These are phyloP conservation scores for Yponomeuta cagnagella DNA, from an alignment of 2,888 invertebrate species.

Conservation along the genomic window DNA sequence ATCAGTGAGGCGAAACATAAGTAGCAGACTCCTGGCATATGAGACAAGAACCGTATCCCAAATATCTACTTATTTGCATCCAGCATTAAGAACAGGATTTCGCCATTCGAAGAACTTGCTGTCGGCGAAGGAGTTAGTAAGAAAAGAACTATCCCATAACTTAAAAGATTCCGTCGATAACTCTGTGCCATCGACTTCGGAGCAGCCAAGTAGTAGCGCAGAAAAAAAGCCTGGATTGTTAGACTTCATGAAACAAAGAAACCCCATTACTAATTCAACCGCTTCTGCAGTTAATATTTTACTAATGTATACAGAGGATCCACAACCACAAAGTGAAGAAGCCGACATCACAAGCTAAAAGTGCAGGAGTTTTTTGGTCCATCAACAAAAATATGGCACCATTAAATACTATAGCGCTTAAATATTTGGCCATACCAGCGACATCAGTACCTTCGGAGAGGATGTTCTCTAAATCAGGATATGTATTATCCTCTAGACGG, in stretches of 20 bases:
- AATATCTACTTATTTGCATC: conserved; percentile 21
- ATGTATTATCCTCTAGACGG: conserved; percentile 15
- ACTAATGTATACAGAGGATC: neutral
- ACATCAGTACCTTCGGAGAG: conserved; percentile 22
- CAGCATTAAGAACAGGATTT: conserved; percentile 20
- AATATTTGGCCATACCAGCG: conserved; percentile 20
- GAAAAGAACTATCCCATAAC: no score
- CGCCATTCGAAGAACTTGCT: neutral
- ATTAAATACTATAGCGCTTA: conserved; percentile 12
- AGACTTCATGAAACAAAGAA: conserved; percentile 19
- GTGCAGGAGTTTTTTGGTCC: neutral
- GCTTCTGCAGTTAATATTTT: conserved; percentile 14
- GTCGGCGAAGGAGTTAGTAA: no score
- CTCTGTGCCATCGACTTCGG: neutral
- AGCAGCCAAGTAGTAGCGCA: conserved; percentile 5
- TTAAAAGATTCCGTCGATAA: conserved; percentile 16
- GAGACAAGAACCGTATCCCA: conserved; percentile 20
- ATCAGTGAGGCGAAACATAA: conserved; percentile 19
- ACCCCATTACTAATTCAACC: conserved; percentile 19
- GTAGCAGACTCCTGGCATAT: conserved; percentile 18
- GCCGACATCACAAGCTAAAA: neutral
- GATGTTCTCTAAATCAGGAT: conserved; percentile 21
- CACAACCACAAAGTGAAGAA: neutral
- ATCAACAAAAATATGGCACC: neutral
- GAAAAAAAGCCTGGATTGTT: conserved; percentile 19